phyloP scores from a whole-genome alignment of 2,888 invertebrate genomes.

The Microdon myrmicae region DNA sequence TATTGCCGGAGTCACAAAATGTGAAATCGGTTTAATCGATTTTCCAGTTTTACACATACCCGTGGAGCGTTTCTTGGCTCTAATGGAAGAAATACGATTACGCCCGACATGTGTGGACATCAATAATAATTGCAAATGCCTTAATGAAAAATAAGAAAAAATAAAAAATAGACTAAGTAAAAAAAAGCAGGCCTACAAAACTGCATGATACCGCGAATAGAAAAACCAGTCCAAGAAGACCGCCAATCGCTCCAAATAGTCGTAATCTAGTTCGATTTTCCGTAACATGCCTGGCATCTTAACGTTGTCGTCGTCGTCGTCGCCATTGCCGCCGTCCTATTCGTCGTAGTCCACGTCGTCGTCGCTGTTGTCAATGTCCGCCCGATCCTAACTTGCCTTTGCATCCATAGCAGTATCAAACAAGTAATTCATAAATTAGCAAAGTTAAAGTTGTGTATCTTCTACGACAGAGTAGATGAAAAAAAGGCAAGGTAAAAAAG shows the following conservation, averaged over 20 bases:
- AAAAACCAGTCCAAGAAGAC: slow-evolving; percentile 36
- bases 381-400: background rate
- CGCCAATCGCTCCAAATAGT: slow-evolving; percentile 32
- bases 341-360: slow-evolving; percentile 1
- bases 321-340: slow-evolving; percentile 1
- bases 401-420: slow-evolving; percentile 9
- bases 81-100: slow-evolving; percentile 38
- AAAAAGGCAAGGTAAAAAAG: slow-evolving; percentile 9
- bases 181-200: slow-evolving; percentile 17
- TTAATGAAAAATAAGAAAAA: slow-evolving; percentile 27
- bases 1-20: slow-evolving; percentile 45
- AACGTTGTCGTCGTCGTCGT: slow-evolving; percentile 5
- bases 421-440: slow-evolving; percentile 50
- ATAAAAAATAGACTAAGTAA: slow-evolving; percentile 7
- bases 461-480: slow-evolving; percentile 8
- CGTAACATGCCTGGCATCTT: slow-evolving; percentile 48
- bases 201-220: slow-evolving; percentile 24
- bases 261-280: slow-evolving; percentile 51
- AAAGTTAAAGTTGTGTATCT: slow-evolving; percentile 35
- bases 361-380: slow-evolving; percentile 1
- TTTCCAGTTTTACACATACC: slow-evolving; percentile 21
- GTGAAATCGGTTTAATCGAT: slow-evolving; percentile 48
- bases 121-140: slow-evolving; percentile 55
- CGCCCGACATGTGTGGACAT: slow-evolving; percentile 52
- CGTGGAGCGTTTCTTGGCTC: slow-evolving; percentile 14